Evolutionary conservation across 2,113 vertebrate species (phyloP), one percentile per base, ranked within the genome.

Genomic region (Puntigrus tetrazona): DNA sequence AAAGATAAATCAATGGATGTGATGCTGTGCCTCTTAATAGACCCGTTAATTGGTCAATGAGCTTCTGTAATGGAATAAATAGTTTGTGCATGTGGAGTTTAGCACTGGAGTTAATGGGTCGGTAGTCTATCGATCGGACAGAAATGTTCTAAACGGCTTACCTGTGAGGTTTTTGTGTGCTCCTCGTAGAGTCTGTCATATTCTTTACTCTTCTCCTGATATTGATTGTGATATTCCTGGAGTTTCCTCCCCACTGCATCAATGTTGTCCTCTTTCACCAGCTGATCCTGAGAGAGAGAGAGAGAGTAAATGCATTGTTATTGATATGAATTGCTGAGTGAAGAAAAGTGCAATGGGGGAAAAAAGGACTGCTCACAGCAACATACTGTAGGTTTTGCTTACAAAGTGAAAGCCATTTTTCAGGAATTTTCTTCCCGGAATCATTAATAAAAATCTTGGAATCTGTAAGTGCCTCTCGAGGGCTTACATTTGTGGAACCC

Each of bases 201-300:
- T 72, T 99, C 97, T 91, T 96, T 97, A 92, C 96, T 99, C 92
- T 99, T 98, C 87, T 98, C 97, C 91, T 99, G 98, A 93, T 96
- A 98, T 86, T 98, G 97, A 90, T 91, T 95, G 88, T 99, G 97
- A 88, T 97, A 97, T 87, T 99, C 97, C 90, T 98, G 97, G 72
- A 99, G 95, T 89, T 97, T 98, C n/a, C 97, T 98, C 69, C 97
- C 97, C 43, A 98, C 98, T 14, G 96, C 97, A 73, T 99, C 97
- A 45, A 99, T 96, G 85, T 96, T 99, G 90, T 98, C 97, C 94
- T 99, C 98, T 94, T 99, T 98, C 69, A 99, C 96, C 93, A 98
- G 91, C 89, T 97, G 97, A 93, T 99, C 98, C 98, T 98, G 88
- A 76, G 84, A 78, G 84, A 55, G n/a, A n/a, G n/a, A n/a, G 92